Evolutionary conservation across 2,888 invertebrate genomes (phyloP), one percentile per base, ranked within the genome.

Genomic region (Aproaerema taeniolella): DNA sequence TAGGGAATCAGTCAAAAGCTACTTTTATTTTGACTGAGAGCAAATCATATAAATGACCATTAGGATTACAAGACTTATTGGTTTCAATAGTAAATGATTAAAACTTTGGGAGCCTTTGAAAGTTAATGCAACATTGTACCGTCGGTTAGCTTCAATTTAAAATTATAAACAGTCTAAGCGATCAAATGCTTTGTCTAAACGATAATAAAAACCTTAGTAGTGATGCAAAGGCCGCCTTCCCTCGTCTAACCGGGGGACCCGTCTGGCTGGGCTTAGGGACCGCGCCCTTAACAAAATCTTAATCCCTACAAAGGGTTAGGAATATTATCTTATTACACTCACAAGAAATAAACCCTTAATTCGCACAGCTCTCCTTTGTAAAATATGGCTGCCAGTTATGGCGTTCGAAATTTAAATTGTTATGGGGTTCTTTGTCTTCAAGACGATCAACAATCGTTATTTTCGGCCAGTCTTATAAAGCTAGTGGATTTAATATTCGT

Each of bases 261-360:
- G 80, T 77, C 79, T 79, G 80, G 64, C 66, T 61, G 61, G 66
- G 71, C 67, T 78, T 66, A 78, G 65, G 67, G 72, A 58, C 64
- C 60, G 58, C 70, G 69, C 82, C 83, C 83, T 83, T 81, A 85
- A 85, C 85, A 81, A 82, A 85, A 85, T 85, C 85, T 85, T 83
- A 85, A 85, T 86, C 83, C 79, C 74, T 67, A 75, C 83, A 85
- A 85, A 86, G 85, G 85, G 85, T 85, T 85, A 85, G 67, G 73
- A 78, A 80, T 76, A 85, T 83, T 81, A 83, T 83, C 85, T 83
- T 83, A 81, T 81, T 81, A 82, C 67, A 68, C 70, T 68, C 67
- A 60, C 78, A 82, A 85, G 83, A 80, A 81, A 68, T 81, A 78
- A 77, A 74, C 77, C 79, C 65, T 77, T 80, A 77, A 80, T 73